Percentiles rank a stretch among this genome's conserved stretches.
phyloP scores from a whole-genome alignment of 2,888 invertebrate genomes.

The Pantelozetes paolii region DNA sequence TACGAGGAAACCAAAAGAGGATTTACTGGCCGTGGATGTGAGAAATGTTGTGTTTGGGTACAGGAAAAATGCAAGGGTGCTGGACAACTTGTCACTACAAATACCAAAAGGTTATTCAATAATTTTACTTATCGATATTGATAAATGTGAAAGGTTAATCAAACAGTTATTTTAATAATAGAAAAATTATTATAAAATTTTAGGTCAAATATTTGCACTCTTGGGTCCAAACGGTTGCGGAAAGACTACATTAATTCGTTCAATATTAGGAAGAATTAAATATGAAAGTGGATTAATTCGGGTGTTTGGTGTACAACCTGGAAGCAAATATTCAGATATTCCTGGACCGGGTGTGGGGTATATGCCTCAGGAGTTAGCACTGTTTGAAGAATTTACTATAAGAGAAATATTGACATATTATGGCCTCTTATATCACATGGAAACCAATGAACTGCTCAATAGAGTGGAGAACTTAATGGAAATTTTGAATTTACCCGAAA shows the following conservation, averaged over 20 bases:
- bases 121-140: too few species aligned
- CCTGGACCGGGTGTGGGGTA: conserved; percentile 42
- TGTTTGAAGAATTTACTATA: conserved; percentile 39
- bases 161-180: too few species aligned
- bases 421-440: conserved; percentile 38
- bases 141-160: too few species aligned
- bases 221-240: conserved; percentile 42
- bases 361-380: conserved; percentile 44
- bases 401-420: conserved; percentile 41
- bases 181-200: too few species aligned
- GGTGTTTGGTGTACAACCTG: conserved; percentile 39
- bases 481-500: conserved; percentile 40
- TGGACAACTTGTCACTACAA: conserved; percentile 1
- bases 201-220: conserved; percentile 41
- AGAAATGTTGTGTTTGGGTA: conserved; percentile 36
- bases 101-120: conserved; percentile 37
- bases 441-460: not conserved
- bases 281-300: conserved; percentile 21
- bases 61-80: not conserved
- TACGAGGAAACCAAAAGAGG: not conserved
- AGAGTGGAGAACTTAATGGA: conserved; percentile 34
- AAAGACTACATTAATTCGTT: conserved; percentile 41
- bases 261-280: conserved; percentile 38
- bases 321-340: conserved; percentile 22
- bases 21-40: conserved; percentile 1